Evolutionary conservation across 2,888 invertebrate species (phyloP), one percentile per base, ranked within the genome.

Genomic region (Ditula angustiorana): DNA sequence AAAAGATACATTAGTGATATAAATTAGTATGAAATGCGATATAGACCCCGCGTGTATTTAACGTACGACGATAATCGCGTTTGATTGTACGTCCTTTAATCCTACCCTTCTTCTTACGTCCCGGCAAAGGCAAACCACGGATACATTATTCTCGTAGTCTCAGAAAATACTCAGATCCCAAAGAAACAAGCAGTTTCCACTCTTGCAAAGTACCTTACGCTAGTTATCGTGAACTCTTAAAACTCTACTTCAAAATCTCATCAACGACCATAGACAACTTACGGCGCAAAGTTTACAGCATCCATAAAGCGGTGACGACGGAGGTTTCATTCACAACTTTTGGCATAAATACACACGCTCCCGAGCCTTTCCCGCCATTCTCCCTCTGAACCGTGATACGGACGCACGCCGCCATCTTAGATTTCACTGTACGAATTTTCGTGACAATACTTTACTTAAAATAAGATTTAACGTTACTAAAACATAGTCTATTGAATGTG

Each of bases 351-450:
- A 83, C n/a, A 67, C 66, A 57, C 61, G 67, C 70, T 75, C 76
- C 73, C 70, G 67, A 68, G 56, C 53, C 71, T 81, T 87, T 84
- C 83, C 78, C 82, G 86, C 82, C 87, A 89, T 84, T 88, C 80
- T 69, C 74, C 73, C 75, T 74, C 62, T 73, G 72, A 71, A 57
- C 73, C 71, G 71, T 81, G 71, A 76, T 73, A 74, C 75, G 79
- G 77, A 41, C 66, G 68, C 69, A 71, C 70, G 67, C 50, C 33
- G 52, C 62, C 66, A 68, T 72, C 65, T 71, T 69, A 56, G 44
- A 61, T 65, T 52, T 63, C 13, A 49, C 33, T 30, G 28, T 33
- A 53, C 53, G 64, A 62, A 58, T 61, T 60, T 56, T 13, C 44
- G 19, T 30, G 60, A 62, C 49, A 62, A 62, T 62, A 62, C 44